phyloP scores from a whole-genome alignment of 2,888 invertebrate genomes.

The Coleophora flavipennella region DNA sequence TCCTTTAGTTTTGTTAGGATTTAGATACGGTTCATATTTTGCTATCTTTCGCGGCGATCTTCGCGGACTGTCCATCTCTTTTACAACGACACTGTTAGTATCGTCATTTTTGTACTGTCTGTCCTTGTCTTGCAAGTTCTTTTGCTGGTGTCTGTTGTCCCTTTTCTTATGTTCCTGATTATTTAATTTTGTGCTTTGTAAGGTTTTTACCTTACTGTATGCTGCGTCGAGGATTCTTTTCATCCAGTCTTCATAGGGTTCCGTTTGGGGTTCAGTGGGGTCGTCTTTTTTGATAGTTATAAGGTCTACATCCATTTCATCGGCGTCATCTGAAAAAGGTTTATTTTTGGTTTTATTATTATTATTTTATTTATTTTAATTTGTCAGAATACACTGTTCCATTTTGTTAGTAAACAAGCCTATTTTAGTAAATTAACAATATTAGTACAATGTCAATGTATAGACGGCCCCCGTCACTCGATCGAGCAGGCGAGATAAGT shows the following conservation, averaged over 20 bases:
- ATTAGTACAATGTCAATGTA: too few relatives aligned
- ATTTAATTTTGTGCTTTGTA: conserved; percentile 17
- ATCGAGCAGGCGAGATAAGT: too few relatives aligned
- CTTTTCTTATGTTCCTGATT: conserved; percentile 14
- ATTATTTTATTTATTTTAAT: too few relatives aligned
- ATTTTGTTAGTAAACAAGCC: too few relatives aligned
- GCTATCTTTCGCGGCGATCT: conserved; percentile 47
- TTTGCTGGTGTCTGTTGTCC: conserved; percentile 2
- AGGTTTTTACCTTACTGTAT: conserved; percentile 22
- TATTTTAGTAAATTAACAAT: too few relatives aligned
- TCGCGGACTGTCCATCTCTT: conserved; percentile 19
- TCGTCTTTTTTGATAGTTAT: conserved; percentile 22
- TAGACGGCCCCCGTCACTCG: too few relatives aligned
- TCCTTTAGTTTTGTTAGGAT: conserved; percentile 30
- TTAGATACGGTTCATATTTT: conserved; percentile 48
- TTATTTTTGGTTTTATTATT: too few relatives aligned
- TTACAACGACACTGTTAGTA: background rate
- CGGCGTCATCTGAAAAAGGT: conserved; percentile 11
- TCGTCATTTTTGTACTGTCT: conserved; percentile 2
- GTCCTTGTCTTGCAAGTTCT: background rate
- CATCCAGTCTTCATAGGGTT: conserved; percentile 77
- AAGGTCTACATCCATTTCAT: conserved; percentile 33
- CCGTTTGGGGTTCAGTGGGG: conserved; percentile 37
- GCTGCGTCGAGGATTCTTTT: conserved; percentile 69
- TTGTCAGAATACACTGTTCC: too few relatives aligned